Base-by-base conservation (phyloP, 1,140 invertebrate species). In the Lepidurus apus region DNA sequence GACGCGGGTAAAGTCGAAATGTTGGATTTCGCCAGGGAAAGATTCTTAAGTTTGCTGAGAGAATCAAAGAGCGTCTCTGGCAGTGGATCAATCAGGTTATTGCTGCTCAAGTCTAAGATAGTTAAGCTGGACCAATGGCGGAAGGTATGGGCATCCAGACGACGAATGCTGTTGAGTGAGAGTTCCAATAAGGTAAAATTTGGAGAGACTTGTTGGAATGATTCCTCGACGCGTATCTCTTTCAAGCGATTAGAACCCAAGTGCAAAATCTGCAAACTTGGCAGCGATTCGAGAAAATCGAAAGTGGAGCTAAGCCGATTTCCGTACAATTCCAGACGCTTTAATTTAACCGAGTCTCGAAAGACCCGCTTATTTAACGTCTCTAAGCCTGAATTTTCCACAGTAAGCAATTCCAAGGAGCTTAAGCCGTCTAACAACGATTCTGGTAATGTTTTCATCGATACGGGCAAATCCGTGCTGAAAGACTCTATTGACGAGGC, bases 11-110 rank as follows among this genome's bases (percentile, higher is more conserved):
- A 43, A 13, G 3, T 65, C 53, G 43, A 13, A 1, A 81, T 47
- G 9, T 24, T 44, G 45, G 80, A 80, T 13, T 43, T 74, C 5
- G n/a, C n/a, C 26, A 81, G 65, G 26, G 26, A 17, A 42, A 81
- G 76, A 75, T 75, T 74, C 17, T 47, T 42, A 13, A 79, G 42
- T 44, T 79, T 75, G 11, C 4, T 44, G 42, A 47, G 26, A n/a
- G 42, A 21, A 26, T 74, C 34, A 26, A 79, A 79, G 8, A 74
- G 53, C 13, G 9, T 43, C 7, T 34, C 34, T 24, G 65, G 42
- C 11, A 45, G n/a, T 21, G 75, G 44, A 44, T 26, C 26, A 13
- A n/a, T 47, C 7, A 79, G 24, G 4, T 79, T 75, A 44, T 79
- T 79, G 34, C 42, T 79, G 13, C 73, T 42, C 9, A 79, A n/a